phyloP scores from a whole-genome alignment of 2,113 vertebrate species.

The Prietella phreatophila region DNA sequence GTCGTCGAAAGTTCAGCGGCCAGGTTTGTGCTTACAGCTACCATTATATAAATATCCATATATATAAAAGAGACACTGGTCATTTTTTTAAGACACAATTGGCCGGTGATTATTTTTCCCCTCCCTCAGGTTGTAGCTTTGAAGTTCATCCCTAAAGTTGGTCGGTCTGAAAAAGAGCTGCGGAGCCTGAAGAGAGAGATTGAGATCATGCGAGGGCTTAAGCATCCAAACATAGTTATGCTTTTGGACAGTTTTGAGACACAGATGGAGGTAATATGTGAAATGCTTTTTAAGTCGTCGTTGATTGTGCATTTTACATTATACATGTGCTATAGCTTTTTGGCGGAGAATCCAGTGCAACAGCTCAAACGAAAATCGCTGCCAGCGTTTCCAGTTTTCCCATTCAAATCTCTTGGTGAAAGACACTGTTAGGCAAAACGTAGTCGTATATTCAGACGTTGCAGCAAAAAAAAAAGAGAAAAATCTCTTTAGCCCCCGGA shows the following conservation, averaged over 20 bases:
- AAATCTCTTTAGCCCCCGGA: background rate
- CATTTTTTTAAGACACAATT: background rate
- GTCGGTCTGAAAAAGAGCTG: slow-evolving; percentile 88
- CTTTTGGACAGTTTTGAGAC: slow-evolving; percentile 96
- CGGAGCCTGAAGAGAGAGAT: slow-evolving; percentile 86
- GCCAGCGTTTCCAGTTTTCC: slow-evolving; percentile 42
- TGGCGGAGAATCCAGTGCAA: slow-evolving; percentile 38
- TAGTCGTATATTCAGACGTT: slow-evolving; percentile 24
- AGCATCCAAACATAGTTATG: slow-evolving; percentile 91
- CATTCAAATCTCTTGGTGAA: slow-evolving; percentile 49
- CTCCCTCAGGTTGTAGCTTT: slow-evolving; percentile 85
- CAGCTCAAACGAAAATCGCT: slow-evolving; percentile 42
- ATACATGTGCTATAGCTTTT: background rate
- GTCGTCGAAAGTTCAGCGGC: slow-evolving; percentile 81
- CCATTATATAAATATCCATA: background rate
- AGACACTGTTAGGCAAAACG: slow-evolving; percentile 40
- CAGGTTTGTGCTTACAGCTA: slow-evolving; percentile 73
- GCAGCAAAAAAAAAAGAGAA: slow-evolving; percentile 25
- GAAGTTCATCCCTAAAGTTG: slow-evolving; percentile 93
- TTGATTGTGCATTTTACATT: background rate
- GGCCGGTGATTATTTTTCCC: background rate
- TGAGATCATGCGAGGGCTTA: slow-evolving; percentile 88
- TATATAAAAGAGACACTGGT: background rate
- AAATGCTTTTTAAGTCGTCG: background rate
- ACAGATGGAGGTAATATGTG: slow-evolving; percentile 78